Percentiles rank a stretch among this genome's conserved stretches.
phyloP scores from a whole-genome alignment of 2,113 vertebrate genomes.

The Tyto alba region DNA sequence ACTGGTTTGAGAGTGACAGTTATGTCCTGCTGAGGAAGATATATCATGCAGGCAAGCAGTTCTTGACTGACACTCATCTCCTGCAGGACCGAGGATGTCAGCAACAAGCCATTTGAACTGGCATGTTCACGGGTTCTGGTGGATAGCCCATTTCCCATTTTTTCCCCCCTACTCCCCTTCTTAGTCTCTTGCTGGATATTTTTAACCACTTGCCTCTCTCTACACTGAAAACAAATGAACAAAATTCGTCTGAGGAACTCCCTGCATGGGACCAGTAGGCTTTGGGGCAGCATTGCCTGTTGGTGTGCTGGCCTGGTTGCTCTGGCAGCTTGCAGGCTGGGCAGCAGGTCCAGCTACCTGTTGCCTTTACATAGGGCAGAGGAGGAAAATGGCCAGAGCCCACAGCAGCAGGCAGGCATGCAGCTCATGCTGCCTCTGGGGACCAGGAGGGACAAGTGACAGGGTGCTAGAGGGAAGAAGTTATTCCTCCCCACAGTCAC shows the following conservation, averaged over 20 bases:
- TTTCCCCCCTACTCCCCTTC: not conserved
- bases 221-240: not conserved
- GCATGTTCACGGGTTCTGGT: not conserved
- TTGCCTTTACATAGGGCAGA: not conserved
- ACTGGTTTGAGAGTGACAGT: not conserved
- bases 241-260: not conserved
- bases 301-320: not conserved
- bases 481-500: not conserved
- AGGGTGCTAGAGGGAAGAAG: not conserved
- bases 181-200: not conserved
- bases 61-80: not conserved
- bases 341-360: not conserved
- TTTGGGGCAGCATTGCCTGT: not conserved
- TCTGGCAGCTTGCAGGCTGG: not conserved
- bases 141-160: not conserved
- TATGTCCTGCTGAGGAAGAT: not conserved
- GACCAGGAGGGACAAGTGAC: not conserved
- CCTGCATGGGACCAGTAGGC: no score
- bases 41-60: not conserved
- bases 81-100: not conserved
- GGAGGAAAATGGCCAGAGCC: not conserved
- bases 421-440: not conserved
- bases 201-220: not conserved
- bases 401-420: not conserved
- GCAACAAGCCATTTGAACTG: not conserved